Evolutionary conservation across 2,113 vertebrate genomes (phyloP), one percentile per base, ranked within the genome.

Genomic region (Ctenomys sociabilis): DNA sequence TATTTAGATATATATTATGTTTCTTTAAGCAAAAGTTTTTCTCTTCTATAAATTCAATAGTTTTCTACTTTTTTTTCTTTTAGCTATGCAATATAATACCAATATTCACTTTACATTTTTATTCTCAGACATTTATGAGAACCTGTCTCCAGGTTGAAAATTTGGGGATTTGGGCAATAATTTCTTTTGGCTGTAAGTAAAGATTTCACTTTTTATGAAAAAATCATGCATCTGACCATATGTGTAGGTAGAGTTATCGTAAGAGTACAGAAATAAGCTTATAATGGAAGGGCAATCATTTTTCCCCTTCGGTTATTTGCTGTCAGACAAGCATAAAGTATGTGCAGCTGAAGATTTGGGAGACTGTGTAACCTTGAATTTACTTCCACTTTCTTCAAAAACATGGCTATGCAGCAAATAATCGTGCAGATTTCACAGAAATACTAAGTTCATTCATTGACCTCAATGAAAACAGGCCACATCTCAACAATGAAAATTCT

Each of bases 381-480:
- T 11, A 54, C 32, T 64, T 10, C 2, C 82, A 12, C 7, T 21
- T 72, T 94, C n/a, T 30, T 95, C 32, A 61, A 85, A 89, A 78
- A 32, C 37, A 81, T 91, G 66, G 4, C 72, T 88, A 1, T 87
- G 4, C 3, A 83, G 78, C 13, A 16, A 94, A 26, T 87, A 87
- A 83, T 72, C 17, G 19, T 83, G 45, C 30, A 90, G 28, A 89
- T 21, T 64, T 96, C 45, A 87, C 22, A 85, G 54, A 95, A 95
- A 91, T 87, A 64, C 26, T 52, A 84, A 64, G 28, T 93, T 72
- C 4, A 85, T 80, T 52, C 43, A 49, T 49, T 40, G 21, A 57
- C 4, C n/a, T 81, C 0, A 75, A 57, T 92, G 75, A 80, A 52
- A 10, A 49, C 1, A 24, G 14, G 30, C 6, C 24, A 35, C 30